phyloP scores from a whole-genome alignment of 1,140 invertebrate genomes.

The Xylocopa sonorina region DNA sequence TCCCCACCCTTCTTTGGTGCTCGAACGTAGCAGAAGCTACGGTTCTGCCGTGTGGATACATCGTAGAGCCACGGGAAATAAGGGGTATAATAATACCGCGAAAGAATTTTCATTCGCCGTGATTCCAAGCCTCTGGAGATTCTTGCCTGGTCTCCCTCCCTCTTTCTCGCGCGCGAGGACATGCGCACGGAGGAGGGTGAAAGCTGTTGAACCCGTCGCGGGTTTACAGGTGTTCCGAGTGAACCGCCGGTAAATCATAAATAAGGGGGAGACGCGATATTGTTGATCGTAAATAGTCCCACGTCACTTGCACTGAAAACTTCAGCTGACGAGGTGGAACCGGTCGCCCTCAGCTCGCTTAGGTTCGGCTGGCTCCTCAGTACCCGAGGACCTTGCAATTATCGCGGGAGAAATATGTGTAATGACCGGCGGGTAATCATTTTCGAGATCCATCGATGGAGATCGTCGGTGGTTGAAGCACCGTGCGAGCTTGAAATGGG shows the following conservation, averaged over 20 bases:
- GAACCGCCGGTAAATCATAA: constrained; percentile 8
- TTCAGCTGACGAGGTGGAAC: constrained; percentile 7
- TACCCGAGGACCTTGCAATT: background rate
- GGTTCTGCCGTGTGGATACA: background rate
- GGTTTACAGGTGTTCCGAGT: background rate
- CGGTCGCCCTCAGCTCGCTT: background rate
- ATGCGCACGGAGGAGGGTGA: too few relatives aligned
- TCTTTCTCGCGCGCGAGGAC: too few relatives aligned
- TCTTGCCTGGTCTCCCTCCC: background rate
- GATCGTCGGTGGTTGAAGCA: background rate
- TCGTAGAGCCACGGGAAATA: background rate
- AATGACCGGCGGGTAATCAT: background rate
- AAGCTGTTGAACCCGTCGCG: background rate
- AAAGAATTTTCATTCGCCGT: background rate
- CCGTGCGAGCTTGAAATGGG: background rate
- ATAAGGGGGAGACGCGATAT: constrained; percentile 5
- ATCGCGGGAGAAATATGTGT: background rate
- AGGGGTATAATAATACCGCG: background rate
- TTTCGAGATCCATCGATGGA: background rate
- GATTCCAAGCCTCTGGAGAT: background rate
- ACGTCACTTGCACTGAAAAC: constrained; percentile 12
- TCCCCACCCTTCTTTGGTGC: background rate
- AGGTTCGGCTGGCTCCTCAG: background rate
- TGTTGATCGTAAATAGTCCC: constrained; percentile 11
- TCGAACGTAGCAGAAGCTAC: background rate